These are phyloP conservation scores for Halcyon malimbica DNA, from an alignment of 2,113 vertebrate species.

Conservation along the genomic window DNA sequence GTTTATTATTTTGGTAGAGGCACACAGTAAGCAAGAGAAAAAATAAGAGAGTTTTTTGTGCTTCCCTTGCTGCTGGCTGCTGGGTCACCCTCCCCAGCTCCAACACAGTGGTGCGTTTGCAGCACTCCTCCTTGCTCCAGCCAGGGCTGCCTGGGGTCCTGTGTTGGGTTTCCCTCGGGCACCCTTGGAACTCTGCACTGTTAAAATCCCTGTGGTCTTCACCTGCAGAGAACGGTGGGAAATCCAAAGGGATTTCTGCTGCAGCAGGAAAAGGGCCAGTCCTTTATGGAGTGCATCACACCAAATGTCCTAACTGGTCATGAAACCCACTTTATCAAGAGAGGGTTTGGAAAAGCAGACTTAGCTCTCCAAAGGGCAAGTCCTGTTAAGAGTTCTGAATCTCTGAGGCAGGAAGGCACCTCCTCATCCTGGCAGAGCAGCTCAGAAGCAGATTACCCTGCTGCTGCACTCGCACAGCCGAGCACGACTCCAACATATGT, in stretches of 20 bases:
- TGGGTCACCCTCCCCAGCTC: background rate
- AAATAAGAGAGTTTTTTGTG: background rate
- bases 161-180: fast-evolving
- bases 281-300: background rate
- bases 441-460: background rate
- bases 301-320: background rate
- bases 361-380: background rate
- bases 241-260: background rate
- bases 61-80: background rate
- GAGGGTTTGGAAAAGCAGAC: background rate
- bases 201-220: background rate
- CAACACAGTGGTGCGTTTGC: background rate
- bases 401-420: background rate
- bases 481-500: conserved; percentile 15
- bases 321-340: background rate
- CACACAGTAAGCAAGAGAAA: background rate
- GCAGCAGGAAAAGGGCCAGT: background rate
- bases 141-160: background rate
- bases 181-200: background rate
- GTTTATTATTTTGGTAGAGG: background rate
- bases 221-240: background rate
- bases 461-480: background rate
- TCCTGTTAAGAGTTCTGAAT: background rate
- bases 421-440: background rate
- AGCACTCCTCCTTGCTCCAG: background rate